These are phyloP conservation scores for Hypomecis atomaria DNA, from an alignment of 2,888 invertebrate genomes.

Conservation along the genomic window DNA sequence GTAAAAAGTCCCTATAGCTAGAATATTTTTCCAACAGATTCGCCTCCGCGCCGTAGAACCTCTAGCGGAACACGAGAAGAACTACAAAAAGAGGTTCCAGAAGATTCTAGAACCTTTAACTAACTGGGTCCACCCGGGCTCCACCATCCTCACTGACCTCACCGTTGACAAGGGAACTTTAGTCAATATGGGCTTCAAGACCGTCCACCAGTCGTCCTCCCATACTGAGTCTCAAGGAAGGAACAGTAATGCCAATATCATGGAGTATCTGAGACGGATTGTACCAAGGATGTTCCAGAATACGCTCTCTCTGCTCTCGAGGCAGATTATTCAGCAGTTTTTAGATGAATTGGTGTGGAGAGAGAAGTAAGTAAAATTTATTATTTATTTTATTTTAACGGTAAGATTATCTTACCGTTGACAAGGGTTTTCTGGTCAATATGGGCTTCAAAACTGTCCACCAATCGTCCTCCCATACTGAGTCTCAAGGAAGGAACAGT, in stretches of 20 bases:
- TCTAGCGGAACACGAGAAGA: constrained; percentile 90
- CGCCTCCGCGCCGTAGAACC: constrained; percentile 94
- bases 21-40: constrained; percentile 68
- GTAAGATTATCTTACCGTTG: constrained; percentile 93
- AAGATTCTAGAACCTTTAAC: constrained; percentile 92
- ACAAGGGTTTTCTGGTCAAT: constrained; percentile 89
- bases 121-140: constrained; percentile 91
- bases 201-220: constrained; percentile 87
- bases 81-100: constrained; percentile 91
- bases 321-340: constrained; percentile 95
- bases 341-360: constrained; percentile 95
- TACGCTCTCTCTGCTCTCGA: constrained; percentile 91
- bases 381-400: no score
- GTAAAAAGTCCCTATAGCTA: not conserved
- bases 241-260: constrained; percentile 89
- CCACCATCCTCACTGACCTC: constrained; percentile 91
- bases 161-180: constrained; percentile 93
- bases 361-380: constrained; percentile 80
- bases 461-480: constrained; percentile 84
- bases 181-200: constrained; percentile 90
- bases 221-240: constrained; percentile 76
- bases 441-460: constrained; percentile 92
- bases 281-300: constrained; percentile 97
- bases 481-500: constrained; percentile 81
- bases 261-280: constrained; percentile 94